Base-by-base conservation (phyloP, 2,797 vertebrate genomes). In the Philypnodon macrostomus region DNA sequence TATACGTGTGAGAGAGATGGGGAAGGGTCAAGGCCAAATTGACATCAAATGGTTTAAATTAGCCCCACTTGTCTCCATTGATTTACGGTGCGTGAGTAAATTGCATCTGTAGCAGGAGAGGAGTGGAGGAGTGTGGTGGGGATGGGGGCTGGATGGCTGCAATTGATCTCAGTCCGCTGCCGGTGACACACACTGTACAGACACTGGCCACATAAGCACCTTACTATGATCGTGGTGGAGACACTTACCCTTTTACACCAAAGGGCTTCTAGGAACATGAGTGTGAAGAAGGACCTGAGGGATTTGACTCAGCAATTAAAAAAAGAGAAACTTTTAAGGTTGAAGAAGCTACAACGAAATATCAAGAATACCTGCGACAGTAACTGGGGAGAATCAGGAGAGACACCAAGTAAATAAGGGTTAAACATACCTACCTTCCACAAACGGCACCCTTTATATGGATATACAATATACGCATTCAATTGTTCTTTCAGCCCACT, bases 1-100 rank as follows among this genome's bases (percentile, higher is more conserved):
- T 14, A 31, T 27, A 49, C 29, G 37, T 26, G 50, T 52, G 56
- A 53, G 59, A 63, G 68, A 51, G 72, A 60, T 36, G 52, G 61
- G 67, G 51, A 65, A 53, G 73, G 80, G 73, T 88, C 88, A 89
- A 82, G 85, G 86, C 87, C 86, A 90, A 90, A 90, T 88, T 85
- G 87, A 87, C 87, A 89, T 86, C 76, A 87, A 89, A 89, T 86
- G 84, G 81, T 86, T 79, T 85, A 87, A 90, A 90, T 90, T 89
- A 89, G 89, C 85, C 79, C 82, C 84, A 79, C 87, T 87, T 86
- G 82, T 85, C 77, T 74, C 62, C 74, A 78, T 87, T 90, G 88
- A 91, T 90, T 90, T 90, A 91, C 73, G 53, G 58, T 31, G 61
- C 56, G 48, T 17, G 35, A 80, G 83, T 83, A 91, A 89, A 89